Conservation (phyloP, 2,797 vertebrate genomes). For the Muraenolepis orangiensis region DNA sequence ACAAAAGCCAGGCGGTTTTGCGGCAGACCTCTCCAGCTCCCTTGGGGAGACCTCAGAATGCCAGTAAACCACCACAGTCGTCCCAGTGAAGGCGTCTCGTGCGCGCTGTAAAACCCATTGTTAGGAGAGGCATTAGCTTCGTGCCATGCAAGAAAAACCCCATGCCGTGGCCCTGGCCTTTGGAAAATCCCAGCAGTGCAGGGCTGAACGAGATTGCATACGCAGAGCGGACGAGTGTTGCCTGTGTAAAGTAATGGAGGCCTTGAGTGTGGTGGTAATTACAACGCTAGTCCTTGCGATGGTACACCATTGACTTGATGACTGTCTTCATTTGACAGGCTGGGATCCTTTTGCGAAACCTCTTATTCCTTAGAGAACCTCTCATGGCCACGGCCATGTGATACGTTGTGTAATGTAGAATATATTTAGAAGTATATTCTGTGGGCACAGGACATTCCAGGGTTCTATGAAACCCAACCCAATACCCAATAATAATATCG, state of each 20-base stretch:
- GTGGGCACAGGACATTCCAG: slow-evolving; percentile 60
- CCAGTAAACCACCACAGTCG: slow-evolving; percentile 43
- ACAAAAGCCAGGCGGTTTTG: slow-evolving; percentile 18
- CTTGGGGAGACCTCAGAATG: slow-evolving; percentile 42
- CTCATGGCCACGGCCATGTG: slow-evolving; percentile 19
- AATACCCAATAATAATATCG: too few relatives aligned
- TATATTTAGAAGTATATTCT: slow-evolving; percentile 34
- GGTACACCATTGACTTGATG: slow-evolving; percentile 54
- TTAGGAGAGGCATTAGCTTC: slow-evolving; percentile 30
- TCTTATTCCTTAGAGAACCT: slow-evolving; percentile 40
- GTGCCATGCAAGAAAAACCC: slow-evolving; percentile 37
- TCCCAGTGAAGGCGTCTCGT: slow-evolving; percentile 25
- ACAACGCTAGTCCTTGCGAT: slow-evolving; percentile 46
- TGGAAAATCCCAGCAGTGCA: slow-evolving; percentile 55
- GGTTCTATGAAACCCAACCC: slow-evolving; percentile 50
- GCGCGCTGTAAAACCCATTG: slow-evolving; percentile 48
- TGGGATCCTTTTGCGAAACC: slow-evolving; percentile 42
- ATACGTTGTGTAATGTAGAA: slow-evolving; percentile 51
- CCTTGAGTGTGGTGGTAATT: slow-evolving; percentile 53
- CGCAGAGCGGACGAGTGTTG: slow-evolving; percentile 17
- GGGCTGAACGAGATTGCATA: slow-evolving; percentile 24
- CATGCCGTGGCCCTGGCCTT: slow-evolving; percentile 23
- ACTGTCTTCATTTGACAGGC: slow-evolving; percentile 53
- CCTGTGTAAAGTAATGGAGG: slow-evolving; percentile 48
- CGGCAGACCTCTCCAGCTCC: slow-evolving; percentile 32